A percentile compares a stretch with the other conserved stretches of the same genome.
Evolutionary conservation across 2,888 invertebrate species (phyloP).

Genomic region (Ctena decussata): DNA sequence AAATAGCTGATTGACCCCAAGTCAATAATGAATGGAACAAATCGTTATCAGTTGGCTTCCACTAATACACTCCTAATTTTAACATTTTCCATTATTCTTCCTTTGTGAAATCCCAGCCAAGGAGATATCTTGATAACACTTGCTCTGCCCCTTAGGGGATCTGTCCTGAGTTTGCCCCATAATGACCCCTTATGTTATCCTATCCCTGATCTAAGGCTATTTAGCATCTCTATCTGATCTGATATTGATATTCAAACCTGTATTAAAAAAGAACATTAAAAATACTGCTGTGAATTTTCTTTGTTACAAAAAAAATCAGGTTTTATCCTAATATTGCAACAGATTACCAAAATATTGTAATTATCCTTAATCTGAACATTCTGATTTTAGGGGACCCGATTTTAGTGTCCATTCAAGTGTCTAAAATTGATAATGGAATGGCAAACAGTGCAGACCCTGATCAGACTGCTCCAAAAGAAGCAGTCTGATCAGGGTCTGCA

Average conservation of each 20-base stretch:
- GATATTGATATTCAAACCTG: background rate
- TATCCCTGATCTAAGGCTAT: background rate
- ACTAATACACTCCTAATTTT: conserved; percentile 17
- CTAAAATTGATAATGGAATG: too few species aligned
- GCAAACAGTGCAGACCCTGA: too few species aligned
- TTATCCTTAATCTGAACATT: too few species aligned
- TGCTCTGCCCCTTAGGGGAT: conserved; percentile 1
- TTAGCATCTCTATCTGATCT: conserved; percentile 26
- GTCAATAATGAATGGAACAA: background rate
- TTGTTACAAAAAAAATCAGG: background rate
- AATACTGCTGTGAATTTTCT: background rate
- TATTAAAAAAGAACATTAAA: too few species aligned
- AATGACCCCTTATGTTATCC: conserved; percentile 12
- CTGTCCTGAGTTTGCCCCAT: conserved; percentile 25
- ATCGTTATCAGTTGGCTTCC: background rate
- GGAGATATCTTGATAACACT: conserved; percentile 20
- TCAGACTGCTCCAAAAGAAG: too few species aligned
- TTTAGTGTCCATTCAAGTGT: too few species aligned
- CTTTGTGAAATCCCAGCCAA: background rate
- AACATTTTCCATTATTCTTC: conserved; percentile 55
- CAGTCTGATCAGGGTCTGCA: too few species aligned
- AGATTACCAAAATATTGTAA: too few species aligned
- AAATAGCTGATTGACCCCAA: too few species aligned
- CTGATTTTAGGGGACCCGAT: too few species aligned
- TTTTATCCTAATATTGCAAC: too few species aligned